These are phyloP conservation scores for Nothocercus nigrocapillus DNA, from an alignment of 2,113 vertebrate genomes.

Conservation along the genomic window DNA sequence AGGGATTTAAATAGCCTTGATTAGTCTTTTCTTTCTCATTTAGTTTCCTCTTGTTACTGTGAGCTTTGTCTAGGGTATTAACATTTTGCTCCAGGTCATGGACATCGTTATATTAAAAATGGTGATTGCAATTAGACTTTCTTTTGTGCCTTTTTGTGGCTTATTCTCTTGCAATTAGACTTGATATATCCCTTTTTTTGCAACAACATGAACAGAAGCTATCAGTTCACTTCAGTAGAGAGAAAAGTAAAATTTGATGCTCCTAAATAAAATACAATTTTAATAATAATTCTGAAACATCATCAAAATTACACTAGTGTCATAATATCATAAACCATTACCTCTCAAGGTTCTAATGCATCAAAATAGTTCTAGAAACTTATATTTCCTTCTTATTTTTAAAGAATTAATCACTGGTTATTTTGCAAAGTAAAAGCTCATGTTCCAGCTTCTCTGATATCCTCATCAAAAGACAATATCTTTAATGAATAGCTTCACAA, in stretches of 20 bases:
- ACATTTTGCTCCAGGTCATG: not conserved
- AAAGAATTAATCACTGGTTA: not conserved
- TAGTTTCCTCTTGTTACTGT: not conserved
- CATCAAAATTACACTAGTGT: not conserved
- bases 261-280: not conserved
- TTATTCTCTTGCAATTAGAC: not conserved
- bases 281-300: not conserved
- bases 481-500: not conserved
- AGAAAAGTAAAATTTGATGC: not conserved
- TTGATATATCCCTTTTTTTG: accelerated
- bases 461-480: not conserved
- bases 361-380: not conserved
- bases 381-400: not conserved
- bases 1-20: not conserved
- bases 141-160: not conserved
- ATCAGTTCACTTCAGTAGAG: not conserved
- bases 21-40: not conserved
- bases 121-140: not conserved
- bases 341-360: not conserved
- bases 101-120: not conserved
- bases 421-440: not conserved
- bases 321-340: not conserved
- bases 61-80: not conserved
- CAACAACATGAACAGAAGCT: not conserved
- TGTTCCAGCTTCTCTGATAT: not conserved